phyloP scores from a whole-genome alignment of 2,797 vertebrate genomes.

The Eupleurogrammus muticus region DNA sequence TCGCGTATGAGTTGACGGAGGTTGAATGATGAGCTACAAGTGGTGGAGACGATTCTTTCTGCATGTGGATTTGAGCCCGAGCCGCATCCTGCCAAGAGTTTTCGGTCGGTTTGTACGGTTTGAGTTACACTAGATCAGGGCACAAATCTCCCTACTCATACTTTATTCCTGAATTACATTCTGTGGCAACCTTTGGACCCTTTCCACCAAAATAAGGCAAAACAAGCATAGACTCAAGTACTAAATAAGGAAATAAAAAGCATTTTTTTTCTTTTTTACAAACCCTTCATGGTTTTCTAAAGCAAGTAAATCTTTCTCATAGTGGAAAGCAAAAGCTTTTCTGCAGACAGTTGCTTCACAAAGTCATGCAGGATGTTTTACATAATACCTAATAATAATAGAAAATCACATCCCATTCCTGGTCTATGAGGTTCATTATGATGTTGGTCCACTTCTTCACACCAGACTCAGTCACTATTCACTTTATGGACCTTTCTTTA shows the following conservation, averaged over 20 bases:
- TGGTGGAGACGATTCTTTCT: slow-evolving; percentile 35
- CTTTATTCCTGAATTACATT: slow-evolving; percentile 14
- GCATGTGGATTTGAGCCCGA: background rate
- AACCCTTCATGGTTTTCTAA: background rate
- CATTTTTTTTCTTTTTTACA: background rate
- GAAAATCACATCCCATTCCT: too few species aligned
- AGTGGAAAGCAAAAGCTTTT: background rate
- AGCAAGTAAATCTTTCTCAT: background rate
- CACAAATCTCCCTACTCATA: slow-evolving; percentile 18
- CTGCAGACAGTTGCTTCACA: background rate
- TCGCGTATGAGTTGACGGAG: slow-evolving; percentile 39
- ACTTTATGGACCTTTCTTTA: too few species aligned
- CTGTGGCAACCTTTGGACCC: background rate
- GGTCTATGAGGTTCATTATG: too few species aligned
- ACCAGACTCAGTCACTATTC: too few species aligned
- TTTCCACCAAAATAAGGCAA: slow-evolving; percentile 5
- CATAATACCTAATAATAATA: too few species aligned
- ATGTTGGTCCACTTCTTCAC: too few species aligned
- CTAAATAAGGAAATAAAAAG: slow-evolving; percentile 2
- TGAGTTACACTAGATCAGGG: slow-evolving; percentile 17
- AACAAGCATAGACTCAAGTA: background rate
- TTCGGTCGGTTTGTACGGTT: slow-evolving; percentile 24
- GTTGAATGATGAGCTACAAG: slow-evolving; percentile 58
- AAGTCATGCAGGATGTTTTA: too few species aligned
- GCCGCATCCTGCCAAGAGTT: slow-evolving; percentile 21